Percentiles rank a stretch among this genome's conserved stretches.
phyloP scores from a whole-genome alignment of 1,140 invertebrate genomes.

The Drosophila auraria region DNA sequence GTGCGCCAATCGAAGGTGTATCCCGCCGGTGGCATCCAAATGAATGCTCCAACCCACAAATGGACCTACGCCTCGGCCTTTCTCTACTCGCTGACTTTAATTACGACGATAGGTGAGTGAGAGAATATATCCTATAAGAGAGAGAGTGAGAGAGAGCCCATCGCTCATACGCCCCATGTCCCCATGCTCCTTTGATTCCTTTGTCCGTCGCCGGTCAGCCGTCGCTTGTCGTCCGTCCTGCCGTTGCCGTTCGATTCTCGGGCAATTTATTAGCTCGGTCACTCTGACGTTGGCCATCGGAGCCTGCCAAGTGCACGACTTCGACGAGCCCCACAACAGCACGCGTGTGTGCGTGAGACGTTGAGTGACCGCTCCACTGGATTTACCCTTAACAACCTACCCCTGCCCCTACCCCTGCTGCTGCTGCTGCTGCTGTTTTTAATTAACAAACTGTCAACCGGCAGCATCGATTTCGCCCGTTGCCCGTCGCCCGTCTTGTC shows the following conservation, averaged over 20 bases:
- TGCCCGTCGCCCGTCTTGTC: slow-evolving; percentile 7
- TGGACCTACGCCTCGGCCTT: slow-evolving; percentile 97
- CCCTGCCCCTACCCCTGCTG: slow-evolving; percentile 6
- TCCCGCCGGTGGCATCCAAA: slow-evolving; percentile 76
- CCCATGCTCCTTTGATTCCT: neutral
- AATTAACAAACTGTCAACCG: slow-evolving; percentile 82
- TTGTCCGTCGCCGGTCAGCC: neutral
- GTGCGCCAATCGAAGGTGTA: slow-evolving; percentile 83
- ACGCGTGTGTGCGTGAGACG: slow-evolving; percentile 62
- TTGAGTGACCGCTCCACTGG: slow-evolving; percentile 69
- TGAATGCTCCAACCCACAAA: slow-evolving; percentile 87
- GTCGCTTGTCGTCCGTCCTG: neutral
- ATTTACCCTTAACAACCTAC: neutral
- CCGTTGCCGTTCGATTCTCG: slow-evolving; percentile 41
- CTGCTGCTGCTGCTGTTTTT: slow-evolving; percentile 68
- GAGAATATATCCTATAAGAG: neutral
- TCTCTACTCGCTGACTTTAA: slow-evolving; percentile 97
- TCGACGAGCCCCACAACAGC: neutral
- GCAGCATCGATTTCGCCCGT: slow-evolving; percentile 51
- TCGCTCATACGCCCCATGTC: neutral
- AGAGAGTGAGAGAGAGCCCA: neutral
- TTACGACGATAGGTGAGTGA: slow-evolving; percentile 97
- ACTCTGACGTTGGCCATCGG: slow-evolving; percentile 64
- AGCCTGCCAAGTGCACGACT: slow-evolving; percentile 61
- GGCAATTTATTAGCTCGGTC: slow-evolving; percentile 74